These are phyloP conservation scores for Leucophenga maculata DNA, from an alignment of 2,888 invertebrate genomes.

Conservation along the genomic window DNA sequence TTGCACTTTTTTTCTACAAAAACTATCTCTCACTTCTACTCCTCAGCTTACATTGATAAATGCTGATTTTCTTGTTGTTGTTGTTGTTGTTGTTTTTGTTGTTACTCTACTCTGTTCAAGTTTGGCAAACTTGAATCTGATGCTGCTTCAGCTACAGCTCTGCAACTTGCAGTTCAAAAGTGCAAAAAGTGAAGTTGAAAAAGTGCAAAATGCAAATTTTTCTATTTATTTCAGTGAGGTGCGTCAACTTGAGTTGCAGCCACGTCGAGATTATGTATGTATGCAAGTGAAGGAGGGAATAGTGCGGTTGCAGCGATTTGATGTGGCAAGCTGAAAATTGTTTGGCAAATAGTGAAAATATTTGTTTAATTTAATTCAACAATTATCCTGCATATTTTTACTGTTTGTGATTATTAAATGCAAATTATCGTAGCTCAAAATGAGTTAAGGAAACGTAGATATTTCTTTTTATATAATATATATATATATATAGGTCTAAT, in stretches of 20 bases:
- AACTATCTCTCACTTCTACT: too few species aligned
- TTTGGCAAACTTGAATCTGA: neutral
- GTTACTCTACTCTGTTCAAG: neutral
- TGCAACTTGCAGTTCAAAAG: too few species aligned
- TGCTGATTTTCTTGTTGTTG: constrained; percentile 6
- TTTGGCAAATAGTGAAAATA: constrained; percentile 23
- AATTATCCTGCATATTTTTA: too few species aligned
- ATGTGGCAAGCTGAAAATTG: too few species aligned
- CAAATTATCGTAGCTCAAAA: too few species aligned
- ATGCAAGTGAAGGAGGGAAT: neutral
- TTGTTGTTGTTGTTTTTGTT: neutral
- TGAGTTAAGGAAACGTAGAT: too few species aligned
- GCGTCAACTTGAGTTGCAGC: constrained; percentile 1
- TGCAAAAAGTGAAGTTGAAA: constrained; percentile 13
- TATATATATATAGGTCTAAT: too few species aligned
- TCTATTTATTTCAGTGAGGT: neutral
- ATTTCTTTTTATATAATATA: too few species aligned
- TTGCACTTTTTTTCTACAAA: neutral
- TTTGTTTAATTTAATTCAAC: neutral
- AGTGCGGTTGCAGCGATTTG: neutral
- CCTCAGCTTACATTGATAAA: constrained; percentile 10
- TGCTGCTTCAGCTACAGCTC: too few species aligned
- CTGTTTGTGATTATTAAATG: too few species aligned
- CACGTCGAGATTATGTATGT: too few species aligned
- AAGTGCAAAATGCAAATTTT: constrained; percentile 17